Evolutionary conservation across 92 coral and sea anemone genomes (phyloP), one percentile per base, ranked within the genome.

Genomic region (Zoanthus solanderi): DNA sequence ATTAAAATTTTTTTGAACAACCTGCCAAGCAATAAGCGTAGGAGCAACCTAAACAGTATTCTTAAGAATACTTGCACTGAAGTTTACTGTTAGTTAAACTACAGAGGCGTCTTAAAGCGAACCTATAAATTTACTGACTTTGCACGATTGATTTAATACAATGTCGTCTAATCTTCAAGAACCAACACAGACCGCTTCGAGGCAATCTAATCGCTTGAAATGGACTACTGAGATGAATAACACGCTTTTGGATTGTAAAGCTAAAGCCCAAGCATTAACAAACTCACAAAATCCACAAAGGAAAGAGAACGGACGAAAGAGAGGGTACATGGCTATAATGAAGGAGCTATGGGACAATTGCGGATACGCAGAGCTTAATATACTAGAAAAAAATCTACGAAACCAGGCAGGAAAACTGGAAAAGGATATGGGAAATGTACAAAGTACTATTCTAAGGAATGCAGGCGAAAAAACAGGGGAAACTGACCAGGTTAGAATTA

Each of bases 401-500:
- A 88, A 89, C 73, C 92, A 89, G 69, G 92, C 92, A 11, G 92
- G 84, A 60, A 89, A 67, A 67, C 54, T 84, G 29, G 78, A 89
- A 65, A 86, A 85, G 68, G 77, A 71, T n/a, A 30, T 89, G 83
- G 88, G 90, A 67, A 87, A 82, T 87, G 90, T 87, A 29, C 78
- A 79, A 87, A 75, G 75, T 37, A 63, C 90, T 42, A 84, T 87
- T n/a, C 44, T 84, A 32, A 71, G 67, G 54, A 84, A 71, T 71
- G 87, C 56, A 37, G 88, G 63, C 30, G 61, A 32, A 45, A 30
- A 13, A 37, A 47, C 37, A 69, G 15, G 76, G 65, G 63, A 37
- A 84, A 69, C 44, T 28, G 76, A 84, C 44, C 83, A 71, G 71
- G 61, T 37, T 65, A 63, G 46, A 32, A 58, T 65, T 34, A 34